Evolutionary conservation across 2,888 invertebrate species (phyloP), one percentile per base, ranked within the genome.

Genomic region (Laothoe populi): DNA sequence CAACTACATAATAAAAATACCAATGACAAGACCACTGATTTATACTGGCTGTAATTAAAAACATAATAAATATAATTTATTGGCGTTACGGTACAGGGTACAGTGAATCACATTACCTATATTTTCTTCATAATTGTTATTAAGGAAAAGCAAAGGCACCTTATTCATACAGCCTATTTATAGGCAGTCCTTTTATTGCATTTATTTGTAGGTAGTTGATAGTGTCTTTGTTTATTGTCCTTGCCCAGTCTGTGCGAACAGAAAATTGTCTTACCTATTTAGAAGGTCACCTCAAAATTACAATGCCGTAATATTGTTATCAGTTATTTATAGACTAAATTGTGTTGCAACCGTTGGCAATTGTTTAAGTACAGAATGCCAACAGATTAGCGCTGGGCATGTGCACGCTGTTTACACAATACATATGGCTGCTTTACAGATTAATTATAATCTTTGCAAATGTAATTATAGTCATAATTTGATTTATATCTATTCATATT

Each of bases 331-430:
- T n/a, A 24, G 23, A 5, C 13, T 13, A 24, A 38, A 48, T 24
- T 23, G 13, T 61, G 60, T 19, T 8, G 60, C 21, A 61, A 61
- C 60, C 24, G 60, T 61, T 61, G 53, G 60, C 53, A 40, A 53
- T 53, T 61, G 49, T 61, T 61, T 61, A 42, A 42, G 19, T 24
- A 44, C 42, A 40, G 53, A 53, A 53, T 61, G 60, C 60, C 60
- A 61, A 42, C 26, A 53, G 53, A 61, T 61, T 49, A 53, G 26
- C 11, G 46, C 38, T 31, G 42, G 26, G 42, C 21, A 11, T 40
- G 19, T 40, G 23, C 40, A 7, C 38, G 24, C 35, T 48, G 48
- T 23, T 61, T 61, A 61, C 60, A 42, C 42, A 53, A 61, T 61
- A n/a, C 23, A 40, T 26, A 19, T 31, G 53, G 35, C 53, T 53